phyloP scores from a whole-genome alignment of 2,797 vertebrate species.

The Podarcis lilfordi region DNA sequence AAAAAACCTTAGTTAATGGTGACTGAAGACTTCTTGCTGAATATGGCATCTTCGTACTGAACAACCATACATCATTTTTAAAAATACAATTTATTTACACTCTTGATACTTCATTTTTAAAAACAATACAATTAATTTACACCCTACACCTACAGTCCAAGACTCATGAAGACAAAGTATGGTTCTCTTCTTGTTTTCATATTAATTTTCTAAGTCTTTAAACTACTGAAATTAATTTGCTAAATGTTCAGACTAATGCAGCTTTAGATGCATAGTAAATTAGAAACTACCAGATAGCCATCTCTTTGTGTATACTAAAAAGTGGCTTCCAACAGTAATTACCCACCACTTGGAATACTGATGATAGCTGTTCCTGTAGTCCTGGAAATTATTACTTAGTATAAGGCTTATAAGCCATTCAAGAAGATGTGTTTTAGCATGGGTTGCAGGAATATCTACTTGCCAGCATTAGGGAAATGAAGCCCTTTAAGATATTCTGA shows the following conservation, averaged over 20 bases:
- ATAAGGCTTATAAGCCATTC: neutral
- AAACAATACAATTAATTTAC: neutral
- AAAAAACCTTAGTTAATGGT: neutral
- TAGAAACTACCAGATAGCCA: neutral
- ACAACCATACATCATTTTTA: neutral
- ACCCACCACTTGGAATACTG: neutral
- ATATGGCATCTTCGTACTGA: neutral
- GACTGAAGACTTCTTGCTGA: neutral
- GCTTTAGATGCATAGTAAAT: neutral
- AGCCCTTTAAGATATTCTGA: constrained; percentile 14
- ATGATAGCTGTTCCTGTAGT: neutral
- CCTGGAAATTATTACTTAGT: neutral
- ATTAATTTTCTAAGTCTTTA: neutral
- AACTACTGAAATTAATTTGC: neutral
- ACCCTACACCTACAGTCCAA: neutral
- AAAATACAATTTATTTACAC: neutral
- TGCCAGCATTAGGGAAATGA: constrained; percentile 41
- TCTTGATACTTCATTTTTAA: neutral
- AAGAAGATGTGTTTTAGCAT: neutral
- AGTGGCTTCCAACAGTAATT: neutral
- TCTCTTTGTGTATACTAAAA: neutral
- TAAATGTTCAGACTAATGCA: neutral
- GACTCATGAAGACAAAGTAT: neutral
- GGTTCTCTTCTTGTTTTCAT: neutral
- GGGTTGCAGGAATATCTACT: constrained; percentile 8